These are phyloP conservation scores for Julus scanicus DNA, from an alignment of 2,888 invertebrate genomes.

Conservation along the genomic window DNA sequence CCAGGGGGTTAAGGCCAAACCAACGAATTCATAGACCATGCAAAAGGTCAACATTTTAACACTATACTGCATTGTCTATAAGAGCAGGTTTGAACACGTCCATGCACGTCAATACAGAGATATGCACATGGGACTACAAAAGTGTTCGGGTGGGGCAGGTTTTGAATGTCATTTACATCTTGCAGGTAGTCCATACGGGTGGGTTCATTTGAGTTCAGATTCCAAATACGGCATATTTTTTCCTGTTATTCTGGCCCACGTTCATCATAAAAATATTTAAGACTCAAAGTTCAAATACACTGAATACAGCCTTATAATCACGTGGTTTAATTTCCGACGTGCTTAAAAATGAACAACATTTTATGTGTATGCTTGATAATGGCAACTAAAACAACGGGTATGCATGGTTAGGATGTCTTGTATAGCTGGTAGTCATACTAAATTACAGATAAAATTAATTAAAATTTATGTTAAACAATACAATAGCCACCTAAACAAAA, in stretches of 20 bases:
- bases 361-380: background rate
- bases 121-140: background rate
- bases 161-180: background rate
- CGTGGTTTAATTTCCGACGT: background rate
- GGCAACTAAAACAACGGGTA: no score
- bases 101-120: background rate
- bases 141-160: background rate
- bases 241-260: background rate
- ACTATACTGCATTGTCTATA: background rate
- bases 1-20: background rate
- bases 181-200: background rate
- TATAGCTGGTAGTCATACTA: no score
- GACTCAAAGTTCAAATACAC: background rate
- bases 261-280: background rate
- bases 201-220: constrained; percentile 8
- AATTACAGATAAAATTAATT: no score
- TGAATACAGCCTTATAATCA: background rate
- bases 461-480: no score
- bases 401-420: background rate
- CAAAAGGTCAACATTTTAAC: background rate
- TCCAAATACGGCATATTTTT: background rate
- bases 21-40: background rate
- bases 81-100: background rate
- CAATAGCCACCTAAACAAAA: background rate
- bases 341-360: no score